A percentile compares a stretch with the other conserved stretches of the same genome.
Conservation (phyloP, 1,140 invertebrate genomes). For the Cecropterus lyciades region DNA sequence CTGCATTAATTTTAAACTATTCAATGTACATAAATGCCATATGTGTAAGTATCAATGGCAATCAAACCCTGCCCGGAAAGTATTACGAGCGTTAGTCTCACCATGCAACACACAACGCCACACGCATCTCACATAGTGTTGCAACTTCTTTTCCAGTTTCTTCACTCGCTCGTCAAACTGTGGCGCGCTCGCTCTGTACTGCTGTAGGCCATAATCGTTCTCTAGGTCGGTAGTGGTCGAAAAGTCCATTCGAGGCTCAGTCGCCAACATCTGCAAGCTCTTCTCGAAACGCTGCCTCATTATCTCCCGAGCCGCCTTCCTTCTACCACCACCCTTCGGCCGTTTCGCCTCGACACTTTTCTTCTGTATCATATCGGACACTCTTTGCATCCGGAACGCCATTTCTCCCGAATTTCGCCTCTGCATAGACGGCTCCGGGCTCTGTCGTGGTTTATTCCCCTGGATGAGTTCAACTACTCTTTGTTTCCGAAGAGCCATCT, state of each 20-base stretch:
- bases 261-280: conserved; percentile 69
- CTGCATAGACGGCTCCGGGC: conserved; percentile 40
- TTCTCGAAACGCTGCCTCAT: conserved; percentile 71
- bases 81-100: conserved; percentile 44
- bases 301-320: conserved; percentile 66
- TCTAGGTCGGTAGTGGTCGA: conserved; percentile 60
- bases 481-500: conserved; percentile 63
- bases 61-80: not conserved
- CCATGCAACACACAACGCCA: conserved; percentile 68
- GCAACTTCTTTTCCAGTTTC: conserved; percentile 68
- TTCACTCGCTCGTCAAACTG: conserved; percentile 71
- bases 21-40: no score
- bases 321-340: conserved; percentile 52
- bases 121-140: conserved; percentile 73
- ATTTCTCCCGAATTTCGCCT: conserved; percentile 59
- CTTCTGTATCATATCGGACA: conserved; percentile 68
- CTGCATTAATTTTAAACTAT: no score
- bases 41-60: no score
- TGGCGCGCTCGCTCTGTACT: conserved; percentile 82
- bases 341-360: conserved; percentile 52
- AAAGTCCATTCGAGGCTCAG: conserved; percentile 58
- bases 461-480: conserved; percentile 63
- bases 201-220: conserved; percentile 79
- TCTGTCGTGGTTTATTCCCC: conserved; percentile 47
- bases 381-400: conserved; percentile 64